Evolutionary conservation across 2,113 vertebrate species (phyloP).

Genomic region (Candoia aspera): DNA sequence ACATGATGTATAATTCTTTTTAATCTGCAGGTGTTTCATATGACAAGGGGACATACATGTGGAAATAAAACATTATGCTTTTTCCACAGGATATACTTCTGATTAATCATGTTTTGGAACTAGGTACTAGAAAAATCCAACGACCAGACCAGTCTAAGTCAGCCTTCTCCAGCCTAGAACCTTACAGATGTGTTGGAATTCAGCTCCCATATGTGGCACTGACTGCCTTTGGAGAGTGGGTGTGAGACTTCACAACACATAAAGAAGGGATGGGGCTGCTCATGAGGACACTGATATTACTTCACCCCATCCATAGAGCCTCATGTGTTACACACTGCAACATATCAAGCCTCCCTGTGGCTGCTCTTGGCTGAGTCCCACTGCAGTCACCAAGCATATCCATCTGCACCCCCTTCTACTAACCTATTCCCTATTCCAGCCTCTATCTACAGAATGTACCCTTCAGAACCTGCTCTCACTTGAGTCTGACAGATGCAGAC

Average conservation of each 20-base stretch:
- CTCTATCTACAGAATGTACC: neutral
- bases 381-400: neutral
- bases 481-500: neutral
- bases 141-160: neutral
- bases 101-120: neutral
- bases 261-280: neutral
- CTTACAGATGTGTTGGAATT: neutral
- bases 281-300: neutral
- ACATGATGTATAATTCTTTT: neutral
- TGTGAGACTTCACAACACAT: neutral
- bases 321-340: neutral
- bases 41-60: neutral
- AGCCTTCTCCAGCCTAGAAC: neutral
- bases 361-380: neutral
- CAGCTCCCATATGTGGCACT: neutral
- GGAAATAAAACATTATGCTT: neutral
- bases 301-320: neutral
- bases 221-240: neutral
- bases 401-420: too few species aligned
- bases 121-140: neutral
- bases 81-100: neutral
- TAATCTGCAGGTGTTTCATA: neutral
- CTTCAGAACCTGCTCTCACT: neutral
- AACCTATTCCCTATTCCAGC: neutral
- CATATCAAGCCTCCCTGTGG: neutral